Conservation (phyloP, 2,888 invertebrate genomes). For the Autographa pulchrina region DNA sequence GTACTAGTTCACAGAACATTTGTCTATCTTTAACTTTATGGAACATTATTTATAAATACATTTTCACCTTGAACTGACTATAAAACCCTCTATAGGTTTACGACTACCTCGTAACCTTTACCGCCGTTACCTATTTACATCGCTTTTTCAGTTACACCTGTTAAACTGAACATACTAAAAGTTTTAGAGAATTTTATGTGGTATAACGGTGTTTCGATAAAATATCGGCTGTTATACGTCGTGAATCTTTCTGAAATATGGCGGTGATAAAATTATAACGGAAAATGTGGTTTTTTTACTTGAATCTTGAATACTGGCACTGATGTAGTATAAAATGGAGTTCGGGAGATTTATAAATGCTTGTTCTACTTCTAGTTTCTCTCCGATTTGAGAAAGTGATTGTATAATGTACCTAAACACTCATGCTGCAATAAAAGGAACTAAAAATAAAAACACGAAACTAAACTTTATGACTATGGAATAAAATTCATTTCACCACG, state of each 20-base stretch:
- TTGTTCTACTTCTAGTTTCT: too few species aligned
- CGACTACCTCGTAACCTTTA: neutral
- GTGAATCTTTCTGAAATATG: constrained; percentile 2
- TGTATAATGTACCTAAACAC: too few species aligned
- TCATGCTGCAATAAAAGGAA: too few species aligned
- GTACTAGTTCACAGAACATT: neutral
- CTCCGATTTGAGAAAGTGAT: too few species aligned
- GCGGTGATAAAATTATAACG: neutral
- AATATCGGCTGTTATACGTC: constrained; percentile 5
- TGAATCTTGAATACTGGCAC: neutral
- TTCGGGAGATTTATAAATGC: too few species aligned
- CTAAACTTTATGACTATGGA: too few species aligned
- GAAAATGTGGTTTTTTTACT: neutral
- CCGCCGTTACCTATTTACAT: constrained; percentile 3
- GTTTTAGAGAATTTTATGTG: constrained; percentile 7
- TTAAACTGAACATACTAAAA: constrained; percentile 3
- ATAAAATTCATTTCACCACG: too few species aligned
- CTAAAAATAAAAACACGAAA: too few species aligned
- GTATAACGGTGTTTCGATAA: constrained; percentile 3
- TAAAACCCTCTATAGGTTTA: constrained; percentile 8
- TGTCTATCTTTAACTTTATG: constrained; percentile 4
- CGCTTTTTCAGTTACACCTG: constrained; percentile 3
- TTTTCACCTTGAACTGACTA: constrained; percentile 1
- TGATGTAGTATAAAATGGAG: too few species aligned
- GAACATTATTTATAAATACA: neutral